These are phyloP conservation scores for Cryptoleucopteryx plumbea DNA, from an alignment of 2,113 vertebrate species.

Conservation along the genomic window DNA sequence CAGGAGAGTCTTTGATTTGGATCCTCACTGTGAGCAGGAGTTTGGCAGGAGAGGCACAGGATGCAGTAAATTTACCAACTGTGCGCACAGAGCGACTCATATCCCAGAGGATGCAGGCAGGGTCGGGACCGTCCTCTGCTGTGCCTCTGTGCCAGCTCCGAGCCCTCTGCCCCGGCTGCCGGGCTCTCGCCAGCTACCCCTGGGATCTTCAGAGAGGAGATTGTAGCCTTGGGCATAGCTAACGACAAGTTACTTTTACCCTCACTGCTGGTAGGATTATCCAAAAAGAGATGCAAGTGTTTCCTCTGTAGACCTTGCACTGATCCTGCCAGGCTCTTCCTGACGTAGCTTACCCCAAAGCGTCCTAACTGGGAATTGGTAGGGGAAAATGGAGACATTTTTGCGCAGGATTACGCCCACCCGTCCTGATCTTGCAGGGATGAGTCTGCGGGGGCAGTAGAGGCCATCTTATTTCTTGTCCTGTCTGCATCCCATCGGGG, in stretches of 20 bases:
- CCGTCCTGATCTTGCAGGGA: not conserved
- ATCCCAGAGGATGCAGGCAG: not conserved
- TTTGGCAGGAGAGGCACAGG: constrained; percentile 52
- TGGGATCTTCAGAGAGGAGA: not conserved
- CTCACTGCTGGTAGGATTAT: not conserved
- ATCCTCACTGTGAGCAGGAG: constrained; percentile 33
- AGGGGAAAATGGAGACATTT: not conserved
- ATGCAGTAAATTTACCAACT: constrained; percentile 40
- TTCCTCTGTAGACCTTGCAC: not conserved
- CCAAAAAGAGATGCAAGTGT: not conserved
- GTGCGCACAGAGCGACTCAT: not conserved
- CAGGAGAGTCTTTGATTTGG: constrained; percentile 50
- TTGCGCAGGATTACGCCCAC: not conserved
- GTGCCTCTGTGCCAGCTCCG: not conserved
- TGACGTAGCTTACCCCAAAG: not conserved
- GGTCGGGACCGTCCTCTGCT: not conserved
- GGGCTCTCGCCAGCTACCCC: not conserved
- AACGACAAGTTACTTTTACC: not conserved
- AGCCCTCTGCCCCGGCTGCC: not conserved
- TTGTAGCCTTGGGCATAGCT: not conserved
- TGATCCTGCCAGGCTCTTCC: not conserved
- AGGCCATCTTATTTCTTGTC: not conserved
- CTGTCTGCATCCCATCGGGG: not conserved
- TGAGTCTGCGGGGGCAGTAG: constrained; percentile 29
- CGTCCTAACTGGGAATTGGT: fast-evolving